These are phyloP conservation scores for Heliconius charithonia DNA, from an alignment of 2,888 invertebrate genomes.

Conservation along the genomic window DNA sequence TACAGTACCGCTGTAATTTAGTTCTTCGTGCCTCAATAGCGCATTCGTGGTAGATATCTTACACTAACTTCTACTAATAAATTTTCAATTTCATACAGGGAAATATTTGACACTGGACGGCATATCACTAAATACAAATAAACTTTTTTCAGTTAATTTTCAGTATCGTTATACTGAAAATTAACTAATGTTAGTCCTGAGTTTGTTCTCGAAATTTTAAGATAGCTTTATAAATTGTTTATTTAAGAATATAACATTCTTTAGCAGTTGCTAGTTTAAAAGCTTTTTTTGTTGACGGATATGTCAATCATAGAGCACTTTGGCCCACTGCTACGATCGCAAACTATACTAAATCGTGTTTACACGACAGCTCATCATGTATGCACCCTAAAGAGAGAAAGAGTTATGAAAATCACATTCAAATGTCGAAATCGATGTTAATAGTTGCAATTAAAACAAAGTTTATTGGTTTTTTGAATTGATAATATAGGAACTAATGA, in stretches of 20 bases:
- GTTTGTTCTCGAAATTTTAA: background rate
- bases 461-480: background rate
- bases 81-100: background rate
- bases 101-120: background rate
- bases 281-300: slow-evolving; percentile 61
- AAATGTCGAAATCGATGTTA: background rate
- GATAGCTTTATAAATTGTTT: slow-evolving; percentile 5
- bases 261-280: slow-evolving; percentile 45
- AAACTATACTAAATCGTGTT: slow-evolving; percentile 33
- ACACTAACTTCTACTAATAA: background rate
- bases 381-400: background rate
- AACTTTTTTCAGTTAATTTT: background rate
- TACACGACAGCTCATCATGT: slow-evolving; percentile 28
- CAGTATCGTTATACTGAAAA: no score
- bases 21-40: background rate
- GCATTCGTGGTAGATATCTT: background rate
- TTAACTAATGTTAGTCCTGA: background rate
- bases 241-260: background rate
- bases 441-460: slow-evolving; percentile 21
- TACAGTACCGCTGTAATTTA: background rate
- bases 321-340: slow-evolving; percentile 48
- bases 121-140: background rate
- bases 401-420: slow-evolving; percentile 16
- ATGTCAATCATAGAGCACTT: slow-evolving; percentile 55
- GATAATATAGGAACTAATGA: slow-evolving; percentile 16